phyloP scores from a whole-genome alignment of 2,888 invertebrate species.

The Cataglyphis cursor region DNA sequence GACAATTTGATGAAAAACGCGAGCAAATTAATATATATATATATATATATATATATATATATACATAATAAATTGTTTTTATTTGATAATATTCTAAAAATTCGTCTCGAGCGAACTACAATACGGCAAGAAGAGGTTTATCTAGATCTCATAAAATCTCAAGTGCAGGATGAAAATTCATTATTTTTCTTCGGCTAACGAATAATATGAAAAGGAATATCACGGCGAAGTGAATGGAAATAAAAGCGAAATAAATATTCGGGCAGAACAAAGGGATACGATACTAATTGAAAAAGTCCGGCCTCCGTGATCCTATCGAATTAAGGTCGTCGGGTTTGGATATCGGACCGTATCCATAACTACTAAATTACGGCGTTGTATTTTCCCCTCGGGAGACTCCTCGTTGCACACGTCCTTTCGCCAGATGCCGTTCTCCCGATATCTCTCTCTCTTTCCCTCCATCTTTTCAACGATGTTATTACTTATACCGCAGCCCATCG shows the following conservation, averaged over 20 bases:
- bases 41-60: too few species aligned
- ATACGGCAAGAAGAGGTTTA: background rate
- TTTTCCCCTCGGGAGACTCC: conserved; percentile 64
- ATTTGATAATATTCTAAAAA: background rate
- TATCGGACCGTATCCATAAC: conserved; percentile 68
- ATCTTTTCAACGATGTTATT: conserved; percentile 80
- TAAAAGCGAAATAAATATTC: conserved; percentile 44
- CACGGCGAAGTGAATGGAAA: conserved; percentile 19
- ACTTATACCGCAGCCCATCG: conserved; percentile 77
- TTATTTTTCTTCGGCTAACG: conserved; percentile 46
- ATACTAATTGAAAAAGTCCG: conserved; percentile 69
- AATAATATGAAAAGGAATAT: conserved; percentile 39
- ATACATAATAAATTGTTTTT: background rate
- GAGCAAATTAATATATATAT: background rate
- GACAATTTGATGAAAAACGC: background rate
- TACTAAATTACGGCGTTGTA: conserved; percentile 73
- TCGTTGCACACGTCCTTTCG: conserved; percentile 68
- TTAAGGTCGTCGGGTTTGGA: conserved; percentile 50
- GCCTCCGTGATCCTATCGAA: conserved; percentile 50
- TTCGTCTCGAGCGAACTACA: background rate
- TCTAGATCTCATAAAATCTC: background rate
- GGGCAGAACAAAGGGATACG: conserved; percentile 43
- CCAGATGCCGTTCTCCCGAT: conserved; percentile 74
- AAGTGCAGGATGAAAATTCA: conserved; percentile 19
- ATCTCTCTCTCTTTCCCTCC: conserved; percentile 53